Evolutionary conservation across 64 coral and sea anemone species (phyloP), one percentile per base, ranked within the genome.

Genomic region (Actinia tenebrosa): DNA sequence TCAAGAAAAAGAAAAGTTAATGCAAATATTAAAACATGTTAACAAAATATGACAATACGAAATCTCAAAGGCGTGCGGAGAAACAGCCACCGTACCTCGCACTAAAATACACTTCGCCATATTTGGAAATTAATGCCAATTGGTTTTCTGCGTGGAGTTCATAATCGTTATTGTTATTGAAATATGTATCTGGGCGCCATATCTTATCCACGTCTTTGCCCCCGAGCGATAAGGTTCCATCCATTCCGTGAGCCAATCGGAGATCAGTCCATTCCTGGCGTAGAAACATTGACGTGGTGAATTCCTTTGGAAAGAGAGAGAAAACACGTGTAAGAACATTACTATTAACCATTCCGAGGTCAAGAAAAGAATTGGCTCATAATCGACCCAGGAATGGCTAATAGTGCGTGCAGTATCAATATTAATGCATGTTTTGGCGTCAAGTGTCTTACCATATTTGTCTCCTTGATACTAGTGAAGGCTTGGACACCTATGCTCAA

Each of bases 121-220:
- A 85, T 84, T 88, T 96, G 16, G 94, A 93, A 30, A 96, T 93
- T 23, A 96, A 84, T 10, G 83, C 88, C 53, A 96, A n/a, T 45
- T 96, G 94, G 50, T 96, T 96, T 45, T 96, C 91, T n/a, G 85
- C 66, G 58, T 93, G 91, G 42, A 96, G 30, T 53, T 96, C 80
- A 60, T 96, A 96, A 55, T 92, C 91, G 60, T 96, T 96, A 58
- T 89, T 96, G 58, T 96, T 96, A 4, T 90, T 96, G 26, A 96
- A 89, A 46, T 96, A 96, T 7, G 94, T 92, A 56, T 96, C 94
- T n/a, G 94, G 94, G 42, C 86, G 91, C 94, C 94, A 96, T 89
- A 96, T 96, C 78, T 90, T 83, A 78, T 96, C 71, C 42, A 92
- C 82, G 43, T 96, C 91, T 54, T 87, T 87, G 54, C 94, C 94